Conservation (phyloP, 2,888 invertebrate species). For the Podotricha telesiphe region DNA sequence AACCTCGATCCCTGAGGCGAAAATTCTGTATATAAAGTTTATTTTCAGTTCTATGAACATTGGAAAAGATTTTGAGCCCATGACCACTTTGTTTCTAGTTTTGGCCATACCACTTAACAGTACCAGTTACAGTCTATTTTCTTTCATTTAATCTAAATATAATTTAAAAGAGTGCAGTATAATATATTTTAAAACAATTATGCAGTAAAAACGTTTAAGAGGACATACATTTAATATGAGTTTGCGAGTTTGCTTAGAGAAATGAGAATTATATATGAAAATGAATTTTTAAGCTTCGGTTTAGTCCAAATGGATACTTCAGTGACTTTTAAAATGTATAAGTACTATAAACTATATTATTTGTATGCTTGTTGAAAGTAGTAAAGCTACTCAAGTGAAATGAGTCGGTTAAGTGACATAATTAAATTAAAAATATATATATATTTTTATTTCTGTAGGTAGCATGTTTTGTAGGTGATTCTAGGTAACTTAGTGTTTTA, state of each 20-base stretch:
- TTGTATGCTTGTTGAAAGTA: slow-evolving; percentile 15
- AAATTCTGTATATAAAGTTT: too few relatives aligned
- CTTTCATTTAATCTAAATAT: background rate
- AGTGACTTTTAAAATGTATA: slow-evolving; percentile 4
- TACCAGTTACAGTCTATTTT: background rate
- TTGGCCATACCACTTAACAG: background rate
- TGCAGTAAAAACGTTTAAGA: background rate
- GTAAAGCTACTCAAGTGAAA: background rate
- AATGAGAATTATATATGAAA: slow-evolving; percentile 13
- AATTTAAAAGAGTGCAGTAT: slow-evolving; percentile 1
- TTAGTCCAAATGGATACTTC: slow-evolving; percentile 20
- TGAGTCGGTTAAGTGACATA: slow-evolving; percentile 24
- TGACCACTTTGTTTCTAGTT: background rate
- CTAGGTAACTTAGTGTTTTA: too few relatives aligned
- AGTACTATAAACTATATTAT: background rate
- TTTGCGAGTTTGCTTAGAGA: slow-evolving; percentile 16
- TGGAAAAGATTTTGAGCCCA: background rate
- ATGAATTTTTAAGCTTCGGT: slow-evolving; percentile 11
- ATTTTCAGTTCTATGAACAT: too few relatives aligned
- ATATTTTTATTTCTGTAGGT: too few relatives aligned
- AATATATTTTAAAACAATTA: slow-evolving; percentile 9
- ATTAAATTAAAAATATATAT: background rate
- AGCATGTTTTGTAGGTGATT: too few relatives aligned
- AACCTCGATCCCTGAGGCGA: too few relatives aligned
- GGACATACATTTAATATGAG: slow-evolving; percentile 9